Evolutionary conservation across 1,140 invertebrate species (phyloP), one percentile per base, ranked within the genome.

Genomic region (Cotesia vestalis): DNA sequence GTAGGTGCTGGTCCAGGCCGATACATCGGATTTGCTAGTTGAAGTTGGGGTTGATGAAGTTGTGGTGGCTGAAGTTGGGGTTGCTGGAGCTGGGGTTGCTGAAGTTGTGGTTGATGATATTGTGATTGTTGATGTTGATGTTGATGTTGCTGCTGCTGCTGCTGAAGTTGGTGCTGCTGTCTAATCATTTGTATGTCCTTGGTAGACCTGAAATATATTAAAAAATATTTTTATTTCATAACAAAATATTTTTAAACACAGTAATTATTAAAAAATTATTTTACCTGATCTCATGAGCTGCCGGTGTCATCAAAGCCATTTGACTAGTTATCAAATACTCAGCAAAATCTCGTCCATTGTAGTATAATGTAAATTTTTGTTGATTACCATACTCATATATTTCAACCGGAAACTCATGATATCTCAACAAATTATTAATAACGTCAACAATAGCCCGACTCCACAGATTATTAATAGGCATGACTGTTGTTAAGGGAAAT

Each of bases 401-500:
- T 12, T n/a, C 9, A 4, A 38, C 72, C 5, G 20, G 78, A 75
- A 88, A 86, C 69, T 90, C 88, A 9, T 84, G 80, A 71, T 89
- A 89, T 60, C 88, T 83, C 1, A 91, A 74, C 4, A 82, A 77
- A 60, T 82, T 83, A 62, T 84, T 85, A 12, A 91, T 84, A 66
- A 85, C 83, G 20, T 87, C 76, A 35, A 91, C 69, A n/a, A 84
- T 78, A 4, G 83, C 76, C 8, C 84, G 81, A 8, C 89, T 86
- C 90, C 90, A 91, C 27, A 75, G 69, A 14, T 79, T 83, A 34
- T 81, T 83, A 34, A 80, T 73, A 69, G 89, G 86, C 60, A 86
- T 77, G 4, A 91, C 81, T 57, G 89, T 82, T 17, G 88, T 86
- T 52, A 93, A 79, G 75, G 89, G 86, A 74, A 91, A 92, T 14